phyloP scores from a whole-genome alignment of 2,113 vertebrate genomes.

The Pandion haliaetus region DNA sequence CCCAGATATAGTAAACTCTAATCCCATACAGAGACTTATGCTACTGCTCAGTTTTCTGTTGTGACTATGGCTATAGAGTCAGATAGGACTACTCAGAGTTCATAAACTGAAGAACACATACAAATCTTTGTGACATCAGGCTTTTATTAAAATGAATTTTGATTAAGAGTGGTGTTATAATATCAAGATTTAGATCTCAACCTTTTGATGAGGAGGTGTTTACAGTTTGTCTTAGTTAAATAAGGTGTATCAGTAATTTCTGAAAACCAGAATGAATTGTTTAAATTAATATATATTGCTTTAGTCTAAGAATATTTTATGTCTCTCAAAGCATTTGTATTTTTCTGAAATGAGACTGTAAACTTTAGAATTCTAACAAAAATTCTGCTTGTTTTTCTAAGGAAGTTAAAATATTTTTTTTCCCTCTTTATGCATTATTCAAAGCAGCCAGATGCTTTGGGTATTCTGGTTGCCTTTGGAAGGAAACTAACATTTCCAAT shows the following conservation, averaged over 20 bases:
- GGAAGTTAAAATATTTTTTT: constrained; percentile 16
- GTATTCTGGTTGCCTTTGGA: constrained; percentile 52
- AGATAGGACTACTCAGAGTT: not conserved
- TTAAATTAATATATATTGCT: not conserved
- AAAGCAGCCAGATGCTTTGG: constrained; percentile 64
- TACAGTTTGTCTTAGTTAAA: not conserved
- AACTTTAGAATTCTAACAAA: constrained; percentile 17
- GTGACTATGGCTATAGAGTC: not conserved
- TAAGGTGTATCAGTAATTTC: not conserved
- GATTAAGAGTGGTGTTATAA: not conserved
- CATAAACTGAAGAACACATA: not conserved
- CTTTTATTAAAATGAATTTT: not conserved
- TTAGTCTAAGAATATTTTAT: not conserved
- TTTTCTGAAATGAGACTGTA: not conserved
- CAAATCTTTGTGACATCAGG: not conserved
- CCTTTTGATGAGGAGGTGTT: not conserved
- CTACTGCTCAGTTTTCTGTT: not conserved
- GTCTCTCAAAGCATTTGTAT: not conserved
- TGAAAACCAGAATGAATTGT: not conserved
- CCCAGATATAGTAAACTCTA: not conserved
- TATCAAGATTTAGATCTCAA: not conserved
- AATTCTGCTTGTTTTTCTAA: constrained; percentile 18
- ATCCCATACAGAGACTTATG: not conserved
- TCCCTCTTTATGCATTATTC: constrained; percentile 58
- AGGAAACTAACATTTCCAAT: constrained; percentile 41